Evolutionary conservation across 2,888 invertebrate species (phyloP).

Genomic region (Philhelius pedissequus): DNA sequence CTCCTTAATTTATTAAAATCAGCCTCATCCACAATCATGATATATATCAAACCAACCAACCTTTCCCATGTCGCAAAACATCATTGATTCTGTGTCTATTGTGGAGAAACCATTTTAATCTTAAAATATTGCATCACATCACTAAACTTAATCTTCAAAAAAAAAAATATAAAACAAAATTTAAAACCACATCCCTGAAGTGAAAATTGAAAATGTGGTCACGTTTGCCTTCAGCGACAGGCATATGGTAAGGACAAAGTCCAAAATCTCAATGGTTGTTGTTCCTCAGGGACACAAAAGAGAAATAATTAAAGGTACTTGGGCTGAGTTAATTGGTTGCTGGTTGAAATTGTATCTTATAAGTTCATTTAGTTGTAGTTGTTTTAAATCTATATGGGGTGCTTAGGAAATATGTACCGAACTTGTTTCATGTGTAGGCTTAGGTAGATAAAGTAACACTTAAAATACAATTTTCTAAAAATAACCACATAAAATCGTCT

Average conservation of each 20-base stretch:
- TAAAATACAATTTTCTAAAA: slow-evolving; percentile 59
- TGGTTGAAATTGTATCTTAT: too few relatives aligned
- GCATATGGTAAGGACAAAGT: neutral
- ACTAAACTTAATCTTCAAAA: neutral
- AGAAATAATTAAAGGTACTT: slow-evolving; percentile 34
- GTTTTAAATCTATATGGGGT: neutral
- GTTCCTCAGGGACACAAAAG: neutral
- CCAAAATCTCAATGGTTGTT: neutral
- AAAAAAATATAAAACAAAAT: neutral
- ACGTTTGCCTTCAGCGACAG: slow-evolving; percentile 42
- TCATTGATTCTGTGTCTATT: neutral
- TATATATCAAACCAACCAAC: neutral
- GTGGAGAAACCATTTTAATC: neutral
- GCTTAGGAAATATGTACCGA: slow-evolving; percentile 5
- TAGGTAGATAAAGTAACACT: slow-evolving; percentile 1
- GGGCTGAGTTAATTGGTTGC: slow-evolving; percentile 37
- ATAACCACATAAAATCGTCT: slow-evolving; percentile 16
- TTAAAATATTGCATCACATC: neutral
- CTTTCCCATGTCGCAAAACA: neutral
- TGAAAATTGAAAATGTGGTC: slow-evolving; percentile 62
- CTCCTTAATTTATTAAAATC: neutral
- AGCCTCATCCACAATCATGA: neutral
- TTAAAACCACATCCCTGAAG: slow-evolving; percentile 20
- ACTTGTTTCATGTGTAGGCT: slow-evolving; percentile 3
- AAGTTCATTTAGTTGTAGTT: neutral